Percentiles rank a stretch among this genome's conserved stretches.
These are phyloP conservation scores for Odocoileus hemionus DNA, from an alignment of 2,113 vertebrate genomes.

Conservation along the genomic window DNA sequence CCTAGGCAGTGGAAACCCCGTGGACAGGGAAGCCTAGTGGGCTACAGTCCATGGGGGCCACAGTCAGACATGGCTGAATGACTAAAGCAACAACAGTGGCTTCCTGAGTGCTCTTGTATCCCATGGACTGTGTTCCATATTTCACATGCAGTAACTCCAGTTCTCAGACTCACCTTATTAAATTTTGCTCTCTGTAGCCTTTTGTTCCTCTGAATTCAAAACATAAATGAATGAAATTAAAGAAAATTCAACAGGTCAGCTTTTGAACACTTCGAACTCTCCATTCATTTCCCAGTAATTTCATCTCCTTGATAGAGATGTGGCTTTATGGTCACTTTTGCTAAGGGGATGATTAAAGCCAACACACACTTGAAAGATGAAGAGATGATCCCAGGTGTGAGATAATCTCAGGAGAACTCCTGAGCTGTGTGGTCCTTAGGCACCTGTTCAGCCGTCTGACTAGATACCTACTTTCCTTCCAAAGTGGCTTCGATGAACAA, in stretches of 20 bases:
- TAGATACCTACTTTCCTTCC: not conserved
- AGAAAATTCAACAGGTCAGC: not conserved
- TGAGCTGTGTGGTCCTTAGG: rapidly evolving
- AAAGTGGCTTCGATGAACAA: not conserved
- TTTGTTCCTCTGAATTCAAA: not conserved
- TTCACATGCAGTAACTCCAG: rapidly evolving
- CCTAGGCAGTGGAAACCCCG: not conserved
- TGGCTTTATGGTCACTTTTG: not conserved
- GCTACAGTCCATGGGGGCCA: not conserved
- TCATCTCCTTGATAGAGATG: not conserved
- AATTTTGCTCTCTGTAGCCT: not conserved
- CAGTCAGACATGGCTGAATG: not conserved
- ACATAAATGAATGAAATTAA: not conserved
- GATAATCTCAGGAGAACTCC: rapidly evolving
- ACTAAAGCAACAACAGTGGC: not conserved
- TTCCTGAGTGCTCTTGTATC: rapidly evolving
- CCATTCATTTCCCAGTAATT: too few species aligned
- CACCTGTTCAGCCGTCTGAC: rapidly evolving
- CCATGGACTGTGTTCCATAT: not conserved
- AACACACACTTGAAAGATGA: rapidly evolving
- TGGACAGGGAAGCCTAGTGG: not conserved
- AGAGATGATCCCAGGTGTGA: rapidly evolving
- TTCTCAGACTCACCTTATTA: not conserved
- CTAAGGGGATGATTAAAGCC: not conserved
- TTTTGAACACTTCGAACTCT: not conserved